phyloP scores from a whole-genome alignment of 2,888 invertebrate species.

The Timema cristinae region DNA sequence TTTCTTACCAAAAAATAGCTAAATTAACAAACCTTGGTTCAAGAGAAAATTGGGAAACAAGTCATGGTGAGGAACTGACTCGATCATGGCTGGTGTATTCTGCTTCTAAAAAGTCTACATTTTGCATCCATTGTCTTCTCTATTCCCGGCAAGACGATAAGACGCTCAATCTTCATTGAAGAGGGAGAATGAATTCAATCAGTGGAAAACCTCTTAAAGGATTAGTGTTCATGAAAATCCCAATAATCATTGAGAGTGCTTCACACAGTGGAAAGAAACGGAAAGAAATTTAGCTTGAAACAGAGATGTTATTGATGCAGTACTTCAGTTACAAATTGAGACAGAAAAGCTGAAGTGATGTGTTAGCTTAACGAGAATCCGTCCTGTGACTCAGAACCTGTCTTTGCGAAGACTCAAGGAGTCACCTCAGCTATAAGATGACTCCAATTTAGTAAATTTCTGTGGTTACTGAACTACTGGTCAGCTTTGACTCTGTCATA shows the following conservation, averaged over 20 bases:
- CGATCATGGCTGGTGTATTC: background rate
- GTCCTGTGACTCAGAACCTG: conserved; percentile 1
- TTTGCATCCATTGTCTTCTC: conserved; percentile 7
- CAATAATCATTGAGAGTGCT: background rate
- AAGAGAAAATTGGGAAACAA: too few relatives aligned
- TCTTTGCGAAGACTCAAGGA: background rate
- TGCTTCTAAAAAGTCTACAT: background rate
- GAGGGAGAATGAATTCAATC: background rate
- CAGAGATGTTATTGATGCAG: conserved; percentile 5
- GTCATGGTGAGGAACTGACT: background rate
- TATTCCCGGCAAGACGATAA: background rate
- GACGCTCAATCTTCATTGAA: background rate
- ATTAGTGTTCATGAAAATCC: background rate
- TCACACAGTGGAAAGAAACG: conserved; percentile 16
- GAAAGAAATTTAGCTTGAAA: background rate
- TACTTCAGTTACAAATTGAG: background rate
- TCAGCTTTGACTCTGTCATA: conserved; percentile 21
- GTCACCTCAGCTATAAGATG: conserved; percentile 5
- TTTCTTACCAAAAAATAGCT: conserved; percentile 10
- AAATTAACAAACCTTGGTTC: background rate
- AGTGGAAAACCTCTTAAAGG: background rate
- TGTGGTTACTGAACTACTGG: conserved; percentile 20
- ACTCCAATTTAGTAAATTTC: conserved; percentile 10
- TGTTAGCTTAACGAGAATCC: background rate
- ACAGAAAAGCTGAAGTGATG: conserved; percentile 13